Conservation (phyloP, 2,888 invertebrate species). For the Nymphalis polychloros region DNA sequence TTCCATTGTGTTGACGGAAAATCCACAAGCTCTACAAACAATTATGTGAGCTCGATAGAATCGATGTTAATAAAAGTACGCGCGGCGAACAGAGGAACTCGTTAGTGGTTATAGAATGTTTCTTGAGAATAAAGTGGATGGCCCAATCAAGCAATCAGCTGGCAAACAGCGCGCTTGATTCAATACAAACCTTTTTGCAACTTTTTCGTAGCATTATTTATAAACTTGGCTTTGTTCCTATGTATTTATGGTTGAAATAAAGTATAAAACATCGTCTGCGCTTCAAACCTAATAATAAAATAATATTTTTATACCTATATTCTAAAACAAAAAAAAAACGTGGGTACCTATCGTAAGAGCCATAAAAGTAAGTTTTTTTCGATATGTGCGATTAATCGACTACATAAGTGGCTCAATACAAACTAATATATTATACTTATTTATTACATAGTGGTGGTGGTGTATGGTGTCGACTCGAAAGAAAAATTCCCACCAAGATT, state of each 20-base stretch:
- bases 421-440: no score
- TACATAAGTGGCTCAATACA: no score
- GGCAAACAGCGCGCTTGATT: constrained; percentile 37
- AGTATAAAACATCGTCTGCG: no score
- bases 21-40: constrained; percentile 30
- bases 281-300: no score
- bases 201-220: neutral
- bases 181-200: constrained; percentile 1
- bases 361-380: no score
- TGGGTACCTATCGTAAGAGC: no score
- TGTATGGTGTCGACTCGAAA: no score
- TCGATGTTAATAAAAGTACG: constrained; percentile 34
- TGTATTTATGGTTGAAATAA: neutral
- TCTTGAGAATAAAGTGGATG: constrained; percentile 56
- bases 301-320: no score
- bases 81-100: constrained; percentile 50
- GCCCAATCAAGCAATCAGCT: constrained; percentile 54
- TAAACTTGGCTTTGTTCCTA: neutral
- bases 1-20: constrained; percentile 24
- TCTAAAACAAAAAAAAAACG: no score
- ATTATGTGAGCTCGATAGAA: constrained; percentile 31
- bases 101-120: constrained; percentile 58
- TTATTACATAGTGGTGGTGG: no score
- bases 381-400: no score
- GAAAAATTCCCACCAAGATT: no score